Base-by-base conservation (phyloP, 2,888 invertebrate species). In the Amaurobius ferox region DNA sequence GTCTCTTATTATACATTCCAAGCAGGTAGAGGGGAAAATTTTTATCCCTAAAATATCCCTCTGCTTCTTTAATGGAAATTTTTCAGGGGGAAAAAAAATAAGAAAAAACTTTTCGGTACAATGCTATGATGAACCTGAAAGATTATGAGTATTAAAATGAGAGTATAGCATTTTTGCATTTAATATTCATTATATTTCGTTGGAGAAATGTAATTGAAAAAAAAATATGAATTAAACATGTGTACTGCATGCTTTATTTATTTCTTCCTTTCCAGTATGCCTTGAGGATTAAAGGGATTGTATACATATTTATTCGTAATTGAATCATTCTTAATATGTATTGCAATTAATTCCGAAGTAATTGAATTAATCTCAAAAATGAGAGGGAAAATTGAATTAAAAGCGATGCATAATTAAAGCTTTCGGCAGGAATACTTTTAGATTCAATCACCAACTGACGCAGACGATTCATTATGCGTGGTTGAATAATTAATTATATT, bases 1-100 rank as follows among this genome's bases (percentile, higher is more conserved):
- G 55, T 55, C 55, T 23, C 55, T 55, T 55, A 55, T 55, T 55
- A 23, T 55, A 55, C 19, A 55, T 55, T 55, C 55, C 55, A 23
- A 55, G 55, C 55, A 55, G 55, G 55, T 55, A 23, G 55, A 19
- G 23, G 5, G 19, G 23, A 55, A 55, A 55, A 55, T 55, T 55
- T 55, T 16, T 55, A 23, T 23, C 55, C 55, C 23, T 23, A 55
- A 55, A 55, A 55, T 55, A 55, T 55, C 55, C 55, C 5, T 16
- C 55, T 23, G 3, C 23, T 11, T 55, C 23, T 11, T 23, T 55
- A 55, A 55, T 55, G 55, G 55, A 55, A 55, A 23, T 23, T 23
- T 55, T 55, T 55, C 5, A 5, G 16, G 23, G 55, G 16, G 23
- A 55, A 23, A 55, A 44, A 23, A 1, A 55, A 23, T 6, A 11